Evolutionary conservation across 1,140 invertebrate species (phyloP).

Genomic region (Diachasma alloeum): DNA sequence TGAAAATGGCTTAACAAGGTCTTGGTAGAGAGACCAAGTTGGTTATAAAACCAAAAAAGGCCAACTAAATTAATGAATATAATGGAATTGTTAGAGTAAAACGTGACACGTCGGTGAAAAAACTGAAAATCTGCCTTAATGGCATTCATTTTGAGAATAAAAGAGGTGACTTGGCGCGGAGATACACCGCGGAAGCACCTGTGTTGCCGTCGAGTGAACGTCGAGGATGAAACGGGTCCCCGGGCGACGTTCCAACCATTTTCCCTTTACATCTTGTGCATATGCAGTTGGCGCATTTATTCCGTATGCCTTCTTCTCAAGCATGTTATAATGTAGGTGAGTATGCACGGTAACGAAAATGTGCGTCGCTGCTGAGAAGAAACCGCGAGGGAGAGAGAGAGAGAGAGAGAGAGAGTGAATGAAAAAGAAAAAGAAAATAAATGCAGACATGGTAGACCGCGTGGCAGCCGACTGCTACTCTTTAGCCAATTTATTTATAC

Average conservation of each 20-base stretch:
- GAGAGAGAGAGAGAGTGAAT: conserved; percentile 46
- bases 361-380: neutral
- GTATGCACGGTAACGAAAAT: neutral
- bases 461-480: conserved; percentile 50
- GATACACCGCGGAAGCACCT: conserved; percentile 49
- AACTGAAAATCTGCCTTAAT: neutral
- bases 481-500: conserved; percentile 35
- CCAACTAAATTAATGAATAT: neutral
- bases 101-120: conserved; percentile 27
- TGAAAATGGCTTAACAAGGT: neutral
- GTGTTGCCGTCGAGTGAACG: conserved; percentile 32
- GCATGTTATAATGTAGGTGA: conserved; percentile 11
- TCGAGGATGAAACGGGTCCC: conserved; percentile 32
- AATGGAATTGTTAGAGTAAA: conserved; percentile 22
- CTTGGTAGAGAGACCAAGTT: no score
- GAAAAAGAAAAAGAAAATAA: conserved; percentile 5
- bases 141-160: conserved; percentile 11
- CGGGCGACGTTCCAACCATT: conserved; percentile 35
- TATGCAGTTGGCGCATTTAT: conserved; percentile 19
- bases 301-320: neutral
- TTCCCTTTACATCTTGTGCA: conserved; percentile 4
- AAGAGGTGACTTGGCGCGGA: conserved; percentile 18
- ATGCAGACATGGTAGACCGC: conserved; percentile 54
- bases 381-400: conserved; percentile 41
- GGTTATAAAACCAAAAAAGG: no score